Percentiles rank a stretch among this genome's conserved stretches.
Conservation (phyloP, 2,888 invertebrate genomes). For the Creontiades dilutus region DNA sequence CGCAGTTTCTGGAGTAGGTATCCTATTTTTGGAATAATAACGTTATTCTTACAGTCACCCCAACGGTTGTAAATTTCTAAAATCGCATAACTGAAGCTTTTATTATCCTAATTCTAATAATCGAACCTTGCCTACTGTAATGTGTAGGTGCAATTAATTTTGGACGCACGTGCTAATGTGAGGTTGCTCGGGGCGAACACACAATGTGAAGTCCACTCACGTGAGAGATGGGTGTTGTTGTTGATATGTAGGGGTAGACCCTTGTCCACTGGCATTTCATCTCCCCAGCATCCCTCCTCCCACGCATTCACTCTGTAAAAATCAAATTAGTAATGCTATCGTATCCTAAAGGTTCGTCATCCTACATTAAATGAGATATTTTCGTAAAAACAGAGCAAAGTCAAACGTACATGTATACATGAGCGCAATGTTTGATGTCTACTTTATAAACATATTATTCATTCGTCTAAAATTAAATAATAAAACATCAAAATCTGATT, state of each 20-base stretch:
- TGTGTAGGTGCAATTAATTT: neutral
- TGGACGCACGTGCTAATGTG: neutral
- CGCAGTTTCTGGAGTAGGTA: no score
- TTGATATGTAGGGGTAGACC: constrained; percentile 68
- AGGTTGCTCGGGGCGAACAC: neutral
- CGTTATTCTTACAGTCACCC: no score
- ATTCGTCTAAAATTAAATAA: no score
- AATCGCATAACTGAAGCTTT: neutral
- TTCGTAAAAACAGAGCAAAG: no score
- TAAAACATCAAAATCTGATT: no score
- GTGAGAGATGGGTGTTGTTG: constrained; percentile 65
- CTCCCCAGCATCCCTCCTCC: constrained; percentile 74
- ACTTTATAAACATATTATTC: no score
- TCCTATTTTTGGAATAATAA: no score
- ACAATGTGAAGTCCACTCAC: constrained; percentile 29
- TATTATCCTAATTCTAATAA: no score
- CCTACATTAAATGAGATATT: no score
- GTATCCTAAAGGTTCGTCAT: neutral
- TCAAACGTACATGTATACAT: no score
- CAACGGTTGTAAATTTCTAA: neutral
- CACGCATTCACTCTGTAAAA: constrained; percentile 72
- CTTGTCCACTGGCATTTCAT: constrained; percentile 73
- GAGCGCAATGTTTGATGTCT: no score
- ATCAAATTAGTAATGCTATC: constrained; percentile 34
- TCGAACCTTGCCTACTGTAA: neutral